Evolutionary conservation across 2,113 vertebrate genomes (phyloP).

Genomic region (Capra hircus): DNA sequence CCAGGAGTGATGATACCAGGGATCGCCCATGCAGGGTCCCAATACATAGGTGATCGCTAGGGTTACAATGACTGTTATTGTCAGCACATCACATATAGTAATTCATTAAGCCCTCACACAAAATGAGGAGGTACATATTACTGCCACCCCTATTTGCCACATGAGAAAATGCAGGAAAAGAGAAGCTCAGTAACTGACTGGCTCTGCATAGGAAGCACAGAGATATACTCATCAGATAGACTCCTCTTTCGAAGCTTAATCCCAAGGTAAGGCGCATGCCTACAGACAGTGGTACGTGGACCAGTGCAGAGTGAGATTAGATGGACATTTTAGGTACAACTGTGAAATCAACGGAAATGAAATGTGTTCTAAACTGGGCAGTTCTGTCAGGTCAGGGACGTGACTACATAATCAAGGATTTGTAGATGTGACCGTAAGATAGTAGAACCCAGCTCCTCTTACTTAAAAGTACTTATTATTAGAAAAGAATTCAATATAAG

Average conservation of each 20-base stretch:
- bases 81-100: background rate
- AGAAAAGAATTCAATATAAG: background rate
- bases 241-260: background rate
- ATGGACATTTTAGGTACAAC: background rate
- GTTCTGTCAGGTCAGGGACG: background rate
- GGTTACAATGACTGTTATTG: background rate
- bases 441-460: background rate
- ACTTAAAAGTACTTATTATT: background rate
- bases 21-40: background rate
- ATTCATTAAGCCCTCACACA: background rate
- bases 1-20: background rate
- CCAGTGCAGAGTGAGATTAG: background rate
- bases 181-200: background rate
- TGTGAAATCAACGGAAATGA: background rate
- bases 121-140: background rate
- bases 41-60: background rate
- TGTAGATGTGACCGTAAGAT: background rate
- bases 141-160: no score
- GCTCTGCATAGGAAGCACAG: background rate
- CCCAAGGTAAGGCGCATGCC: background rate
- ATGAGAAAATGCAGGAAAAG: background rate
- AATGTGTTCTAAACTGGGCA: background rate
- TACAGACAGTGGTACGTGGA: rapidly evolving
- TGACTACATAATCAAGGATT: background rate
- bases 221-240: background rate